A percentile compares a stretch with the other conserved stretches of the same genome.
Conservation (phyloP, 2,113 vertebrate species). For the Cephalopterus ornatus region DNA sequence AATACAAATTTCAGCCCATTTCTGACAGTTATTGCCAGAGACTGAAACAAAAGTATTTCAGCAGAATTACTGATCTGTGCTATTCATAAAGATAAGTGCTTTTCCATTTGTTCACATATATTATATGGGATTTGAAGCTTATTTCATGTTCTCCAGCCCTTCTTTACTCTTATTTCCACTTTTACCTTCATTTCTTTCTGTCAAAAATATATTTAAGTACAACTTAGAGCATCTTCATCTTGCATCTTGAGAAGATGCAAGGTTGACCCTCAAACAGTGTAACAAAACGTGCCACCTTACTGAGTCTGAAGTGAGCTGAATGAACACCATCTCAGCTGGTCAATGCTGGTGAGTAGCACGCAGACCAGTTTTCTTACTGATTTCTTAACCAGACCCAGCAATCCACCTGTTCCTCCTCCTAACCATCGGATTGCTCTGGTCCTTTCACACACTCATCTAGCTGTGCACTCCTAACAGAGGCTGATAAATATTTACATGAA, state of each 20-base stretch:
- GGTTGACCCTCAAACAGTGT: background rate
- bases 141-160: background rate
- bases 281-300: background rate
- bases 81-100: background rate
- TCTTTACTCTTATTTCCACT: background rate
- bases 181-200: background rate
- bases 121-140: background rate
- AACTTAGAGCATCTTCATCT: too few species aligned
- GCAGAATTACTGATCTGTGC: background rate
- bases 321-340: background rate
- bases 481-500: background rate
- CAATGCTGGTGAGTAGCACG: background rate
- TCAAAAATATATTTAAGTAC: background rate
- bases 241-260: background rate
- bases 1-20: background rate
- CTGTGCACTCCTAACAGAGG: accelerated
- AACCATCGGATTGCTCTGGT: background rate
- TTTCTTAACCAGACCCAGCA: background rate
- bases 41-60: background rate
- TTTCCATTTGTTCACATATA: background rate
- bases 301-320: background rate
- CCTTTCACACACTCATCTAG: background rate
- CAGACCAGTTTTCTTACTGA: background rate
- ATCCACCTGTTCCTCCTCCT: background rate
- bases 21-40: background rate